Evolutionary conservation across 2,888 invertebrate genomes (phyloP).

Genomic region (Agrochola macilenta): DNA sequence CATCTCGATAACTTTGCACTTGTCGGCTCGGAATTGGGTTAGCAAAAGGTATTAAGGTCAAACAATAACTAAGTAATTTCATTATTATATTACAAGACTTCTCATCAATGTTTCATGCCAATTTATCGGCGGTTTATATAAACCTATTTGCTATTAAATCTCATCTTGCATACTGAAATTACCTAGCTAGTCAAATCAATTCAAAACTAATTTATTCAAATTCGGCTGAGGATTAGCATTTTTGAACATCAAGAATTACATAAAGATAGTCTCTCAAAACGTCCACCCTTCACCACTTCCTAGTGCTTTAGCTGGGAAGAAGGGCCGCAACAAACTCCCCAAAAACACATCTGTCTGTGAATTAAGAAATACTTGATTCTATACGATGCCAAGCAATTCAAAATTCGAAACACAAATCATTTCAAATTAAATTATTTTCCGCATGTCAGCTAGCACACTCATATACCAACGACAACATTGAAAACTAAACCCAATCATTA

Average conservation of each 20-base stretch:
- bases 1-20: constrained; percentile 11
- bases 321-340: not conserved
- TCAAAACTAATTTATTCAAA: not conserved
- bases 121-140: not conserved
- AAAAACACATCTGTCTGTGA: not conserved
- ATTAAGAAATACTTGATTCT: not conserved
- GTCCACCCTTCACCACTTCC: not conserved
- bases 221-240: not conserved
- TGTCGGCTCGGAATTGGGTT: constrained; percentile 2
- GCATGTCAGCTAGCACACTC: not conserved
- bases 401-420: not conserved
- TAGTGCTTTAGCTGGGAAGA: not conserved
- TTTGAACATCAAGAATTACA: not conserved
- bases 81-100: not conserved
- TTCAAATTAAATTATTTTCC: not conserved
- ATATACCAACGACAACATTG: not conserved
- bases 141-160: not conserved
- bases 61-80: not conserved
- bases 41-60: not conserved
- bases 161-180: not conserved
- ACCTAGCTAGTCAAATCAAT: not conserved
- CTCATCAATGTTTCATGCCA: not conserved
- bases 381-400: not conserved
- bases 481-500: not conserved
- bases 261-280: not conserved